A percentile compares a stretch with the other conserved stretches of the same genome.
Conservation (phyloP, 2,888 invertebrate genomes). For the Cantharis nigra region DNA sequence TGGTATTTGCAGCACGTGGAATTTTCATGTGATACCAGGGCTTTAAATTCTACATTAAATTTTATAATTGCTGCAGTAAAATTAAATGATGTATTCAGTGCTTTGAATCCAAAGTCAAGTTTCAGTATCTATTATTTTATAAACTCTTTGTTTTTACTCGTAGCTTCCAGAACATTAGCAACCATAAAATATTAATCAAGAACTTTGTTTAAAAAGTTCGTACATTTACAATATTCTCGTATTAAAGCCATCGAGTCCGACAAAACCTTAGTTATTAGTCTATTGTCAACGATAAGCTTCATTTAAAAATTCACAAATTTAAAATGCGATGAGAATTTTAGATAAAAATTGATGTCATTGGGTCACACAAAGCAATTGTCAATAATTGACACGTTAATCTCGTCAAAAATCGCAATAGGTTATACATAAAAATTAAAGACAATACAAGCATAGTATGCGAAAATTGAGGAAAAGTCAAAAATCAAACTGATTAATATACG, state of each 20-base stretch:
- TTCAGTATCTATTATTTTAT: neutral
- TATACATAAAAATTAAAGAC: constrained; percentile 9
- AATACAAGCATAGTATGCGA: neutral
- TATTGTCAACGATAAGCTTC: neutral
- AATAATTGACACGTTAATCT: constrained; percentile 39
- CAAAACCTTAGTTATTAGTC: neutral
- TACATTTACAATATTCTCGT: neutral
- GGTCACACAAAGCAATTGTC: constrained; percentile 43
- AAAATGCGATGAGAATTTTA: neutral
- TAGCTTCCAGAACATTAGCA: neutral
- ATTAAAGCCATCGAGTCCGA: neutral
- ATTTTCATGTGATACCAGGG: neutral
- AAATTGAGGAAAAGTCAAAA: constrained; percentile 17
- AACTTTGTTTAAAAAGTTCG: neutral
- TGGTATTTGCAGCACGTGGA: neutral
- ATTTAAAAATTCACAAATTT: neutral
- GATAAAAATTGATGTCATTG: constrained; percentile 43
- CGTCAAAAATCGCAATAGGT: constrained; percentile 33
- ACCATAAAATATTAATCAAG: neutral
- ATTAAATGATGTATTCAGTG: neutral
- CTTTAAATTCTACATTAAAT: neutral
- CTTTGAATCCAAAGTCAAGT: neutral
- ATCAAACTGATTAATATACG: constrained; percentile 26
- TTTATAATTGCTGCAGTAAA: neutral
- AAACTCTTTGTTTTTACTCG: neutral